A percentile compares a stretch with the other conserved stretches of the same genome.
Conservation (phyloP, 1,140 invertebrate genomes). For the Leptinotarsa undecemlineata region DNA sequence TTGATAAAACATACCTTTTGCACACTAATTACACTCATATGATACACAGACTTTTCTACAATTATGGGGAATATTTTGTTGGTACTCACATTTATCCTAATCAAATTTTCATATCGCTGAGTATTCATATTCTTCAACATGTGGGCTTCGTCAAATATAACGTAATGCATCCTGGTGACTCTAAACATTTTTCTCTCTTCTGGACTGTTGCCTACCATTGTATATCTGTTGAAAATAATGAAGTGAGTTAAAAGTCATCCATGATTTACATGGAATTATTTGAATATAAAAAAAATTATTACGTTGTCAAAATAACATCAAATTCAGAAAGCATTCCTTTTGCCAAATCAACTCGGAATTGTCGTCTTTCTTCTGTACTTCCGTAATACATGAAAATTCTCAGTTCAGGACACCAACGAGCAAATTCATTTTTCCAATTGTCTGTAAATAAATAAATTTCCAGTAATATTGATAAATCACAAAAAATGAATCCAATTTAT, state of each 20-base stretch:
- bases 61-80: no score
- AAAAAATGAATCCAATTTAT: no score
- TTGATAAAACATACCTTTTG: no score
- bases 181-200: constrained; percentile 92
- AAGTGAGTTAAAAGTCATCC: no score
- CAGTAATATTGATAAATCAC: no score
- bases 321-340: constrained; percentile 73
- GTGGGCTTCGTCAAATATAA: constrained; percentile 96
- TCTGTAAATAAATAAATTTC: constrained; percentile 59
- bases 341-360: constrained; percentile 76
- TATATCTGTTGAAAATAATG: constrained; percentile 62
- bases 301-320: constrained; percentile 89
- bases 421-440: constrained; percentile 87
- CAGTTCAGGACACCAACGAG: constrained; percentile 81
- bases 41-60: no score
- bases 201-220: constrained; percentile 76
- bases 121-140: constrained; percentile 98
- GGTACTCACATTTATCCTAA: constrained; percentile 77
- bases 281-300: constrained; percentile 40
- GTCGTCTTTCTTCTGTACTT: constrained; percentile 77
- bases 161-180: constrained; percentile 85
- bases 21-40: no score
- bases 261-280: no score
- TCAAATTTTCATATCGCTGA: constrained; percentile 84
- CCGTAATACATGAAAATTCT: constrained; percentile 88